phyloP scores from a whole-genome alignment of 1,140 invertebrate genomes.

The Scaptomyza pallida region DNA sequence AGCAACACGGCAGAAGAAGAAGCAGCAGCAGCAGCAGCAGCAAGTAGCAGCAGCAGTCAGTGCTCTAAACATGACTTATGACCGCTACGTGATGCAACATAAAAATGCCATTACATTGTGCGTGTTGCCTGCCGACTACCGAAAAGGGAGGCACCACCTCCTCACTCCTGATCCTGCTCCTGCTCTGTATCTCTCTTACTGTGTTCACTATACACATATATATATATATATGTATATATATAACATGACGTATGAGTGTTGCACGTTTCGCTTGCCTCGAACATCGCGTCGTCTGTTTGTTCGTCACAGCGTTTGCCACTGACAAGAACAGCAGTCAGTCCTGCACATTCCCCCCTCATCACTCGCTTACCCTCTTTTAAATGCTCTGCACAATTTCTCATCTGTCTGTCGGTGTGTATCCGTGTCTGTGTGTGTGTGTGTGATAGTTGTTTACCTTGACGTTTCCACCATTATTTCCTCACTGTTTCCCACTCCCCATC shows the following conservation, averaged over 20 bases:
- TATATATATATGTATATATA: slow-evolving; percentile 12
- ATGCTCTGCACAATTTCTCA: slow-evolving; percentile 65
- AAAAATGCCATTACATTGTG: slow-evolving; percentile 83
- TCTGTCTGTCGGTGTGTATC: slow-evolving; percentile 41
- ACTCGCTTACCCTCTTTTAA: slow-evolving; percentile 23
- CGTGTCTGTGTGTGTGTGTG: too few relatives aligned
- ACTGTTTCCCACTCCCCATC: neutral
- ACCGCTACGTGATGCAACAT: slow-evolving; percentile 84
- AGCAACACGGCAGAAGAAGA: slow-evolving; percentile 1
- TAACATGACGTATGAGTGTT: slow-evolving; percentile 79
- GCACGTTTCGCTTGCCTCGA: slow-evolving; percentile 69
- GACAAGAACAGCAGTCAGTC: slow-evolving; percentile 44
- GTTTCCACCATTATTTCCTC: slow-evolving; percentile 5
- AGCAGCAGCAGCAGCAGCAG: slow-evolving; percentile 2
- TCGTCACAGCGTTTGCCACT: slow-evolving; percentile 61
- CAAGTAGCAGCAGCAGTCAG: slow-evolving; percentile 30
- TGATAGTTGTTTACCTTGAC: slow-evolving; percentile 54
- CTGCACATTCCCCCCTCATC: neutral
- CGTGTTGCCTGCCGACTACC: slow-evolving; percentile 50
- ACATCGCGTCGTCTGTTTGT: slow-evolving; percentile 35
- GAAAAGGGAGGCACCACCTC: neutral
- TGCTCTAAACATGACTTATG: slow-evolving; percentile 83
- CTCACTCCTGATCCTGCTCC: too few relatives aligned
- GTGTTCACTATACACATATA: too few relatives aligned
- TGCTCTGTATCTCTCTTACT: neutral